These are phyloP conservation scores for Odobenus rosmarus DNA, from an alignment of 2,113 vertebrate species.

Conservation along the genomic window DNA sequence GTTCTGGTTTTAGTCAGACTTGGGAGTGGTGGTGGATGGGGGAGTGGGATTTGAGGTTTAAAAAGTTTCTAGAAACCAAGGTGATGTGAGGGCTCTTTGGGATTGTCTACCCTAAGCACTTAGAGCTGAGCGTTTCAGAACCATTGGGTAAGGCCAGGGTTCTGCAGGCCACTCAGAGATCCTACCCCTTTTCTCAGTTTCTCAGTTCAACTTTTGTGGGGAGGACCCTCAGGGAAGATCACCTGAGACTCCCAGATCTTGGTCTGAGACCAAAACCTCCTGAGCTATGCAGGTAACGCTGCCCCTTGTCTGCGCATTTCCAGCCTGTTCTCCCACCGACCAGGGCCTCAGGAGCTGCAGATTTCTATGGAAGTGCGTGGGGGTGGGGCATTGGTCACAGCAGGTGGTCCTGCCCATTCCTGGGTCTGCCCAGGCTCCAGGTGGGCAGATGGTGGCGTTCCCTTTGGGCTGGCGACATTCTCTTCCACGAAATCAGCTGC, in stretches of 20 bases:
- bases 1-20: not conserved
- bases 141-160: not conserved
- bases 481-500: not conserved
- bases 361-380: not conserved
- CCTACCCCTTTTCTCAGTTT: not conserved
- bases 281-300: not conserved
- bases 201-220: not conserved
- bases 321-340: fast-evolving
- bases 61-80: not conserved
- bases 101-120: not conserved
- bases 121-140: not conserved
- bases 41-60: not conserved
- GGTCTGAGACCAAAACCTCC: not conserved
- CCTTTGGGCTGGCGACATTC: not conserved
- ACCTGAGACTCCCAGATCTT: not conserved
- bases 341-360: not conserved
- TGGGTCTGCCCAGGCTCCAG: not conserved
- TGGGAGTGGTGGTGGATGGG: not conserved
- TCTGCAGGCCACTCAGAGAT: not conserved
- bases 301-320: not conserved
- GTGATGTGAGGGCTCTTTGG: not conserved
- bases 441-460: not conserved
- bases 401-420: not conserved
- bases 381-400: not conserved
- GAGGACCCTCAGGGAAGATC: not conserved